Conservation (phyloP, 2,113 vertebrate species). For the Lepus timidus region DNA sequence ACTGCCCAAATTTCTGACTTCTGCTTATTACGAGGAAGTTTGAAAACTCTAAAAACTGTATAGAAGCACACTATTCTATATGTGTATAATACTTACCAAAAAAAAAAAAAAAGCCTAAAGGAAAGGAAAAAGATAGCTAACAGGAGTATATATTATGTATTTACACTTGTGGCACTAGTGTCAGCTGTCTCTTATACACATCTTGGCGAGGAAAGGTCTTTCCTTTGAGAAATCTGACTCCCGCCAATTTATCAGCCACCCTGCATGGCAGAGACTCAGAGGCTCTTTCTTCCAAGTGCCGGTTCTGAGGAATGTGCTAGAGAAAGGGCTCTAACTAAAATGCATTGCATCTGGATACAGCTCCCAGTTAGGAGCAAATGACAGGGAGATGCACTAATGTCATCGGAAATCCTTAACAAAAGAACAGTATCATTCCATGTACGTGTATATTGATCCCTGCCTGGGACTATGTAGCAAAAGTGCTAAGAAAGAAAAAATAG, state of each 20-base stretch:
- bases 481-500: background rate
- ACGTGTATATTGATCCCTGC: background rate
- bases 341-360: background rate
- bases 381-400: background rate
- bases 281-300: background rate
- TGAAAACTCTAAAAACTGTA: conserved; percentile 24
- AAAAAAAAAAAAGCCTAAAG: background rate
- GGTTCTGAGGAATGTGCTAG: background rate
- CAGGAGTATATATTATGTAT: background rate
- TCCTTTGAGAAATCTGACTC: background rate
- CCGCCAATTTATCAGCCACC: background rate
- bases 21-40: conserved; percentile 37
- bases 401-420: background rate
- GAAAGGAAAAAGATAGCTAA: background rate
- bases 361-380: background rate
- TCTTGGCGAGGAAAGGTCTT: background rate
- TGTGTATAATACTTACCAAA: background rate
- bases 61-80: background rate
- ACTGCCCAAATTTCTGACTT: background rate
- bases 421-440: background rate
- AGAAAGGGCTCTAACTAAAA: background rate
- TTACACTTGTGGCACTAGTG: too few species aligned
- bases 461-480: background rate
- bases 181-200: too few species aligned
- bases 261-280: background rate